Percentiles rank a stretch among this genome's conserved stretches.
phyloP scores from a whole-genome alignment of 2,797 vertebrate genomes.

The Synanceia verrucosa region DNA sequence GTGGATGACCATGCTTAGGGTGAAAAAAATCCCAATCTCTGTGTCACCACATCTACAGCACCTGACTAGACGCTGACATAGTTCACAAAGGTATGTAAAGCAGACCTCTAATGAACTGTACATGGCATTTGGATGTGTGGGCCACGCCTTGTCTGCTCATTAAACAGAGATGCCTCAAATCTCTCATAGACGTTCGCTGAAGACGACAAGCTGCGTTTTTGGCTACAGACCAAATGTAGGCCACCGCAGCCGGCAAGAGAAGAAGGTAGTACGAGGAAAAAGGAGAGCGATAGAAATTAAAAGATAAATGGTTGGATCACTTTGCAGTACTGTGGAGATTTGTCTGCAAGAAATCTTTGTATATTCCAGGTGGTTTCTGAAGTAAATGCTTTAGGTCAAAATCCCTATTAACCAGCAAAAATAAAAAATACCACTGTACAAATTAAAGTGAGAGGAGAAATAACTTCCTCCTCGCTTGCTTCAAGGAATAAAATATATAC shows the following conservation, averaged over 20 bases:
- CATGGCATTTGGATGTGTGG: slow-evolving; percentile 48
- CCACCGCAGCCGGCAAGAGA: slow-evolving; percentile 25
- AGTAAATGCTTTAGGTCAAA: slow-evolving; percentile 46
- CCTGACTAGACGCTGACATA: slow-evolving; percentile 29
- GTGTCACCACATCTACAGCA: slow-evolving; percentile 31
- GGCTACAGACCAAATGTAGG: slow-evolving; percentile 54
- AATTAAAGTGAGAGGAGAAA: slow-evolving; percentile 14
- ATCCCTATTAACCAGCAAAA: slow-evolving; percentile 36
- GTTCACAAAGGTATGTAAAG: slow-evolving; percentile 48
- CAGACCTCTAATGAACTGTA: slow-evolving; percentile 59
- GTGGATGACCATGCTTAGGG: neutral
- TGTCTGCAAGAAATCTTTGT: slow-evolving; percentile 27
- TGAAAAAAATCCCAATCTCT: slow-evolving; percentile 8
- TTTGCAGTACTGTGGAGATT: slow-evolving; percentile 27
- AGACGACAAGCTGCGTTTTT: slow-evolving; percentile 44
- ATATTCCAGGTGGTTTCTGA: slow-evolving; percentile 13
- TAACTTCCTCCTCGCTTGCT: neutral
- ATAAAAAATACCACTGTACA: slow-evolving; percentile 27
- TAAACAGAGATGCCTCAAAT: slow-evolving; percentile 58
- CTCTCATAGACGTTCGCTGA: slow-evolving; percentile 40
- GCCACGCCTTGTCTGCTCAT: slow-evolving; percentile 61
- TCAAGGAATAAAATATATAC: slow-evolving; percentile 5
- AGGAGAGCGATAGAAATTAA: slow-evolving; percentile 31
- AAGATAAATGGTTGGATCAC: slow-evolving; percentile 42
- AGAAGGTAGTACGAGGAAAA: neutral